Evolutionary conservation across 2,113 vertebrate genomes (phyloP).

Genomic region (Semnornis frantzii): DNA sequence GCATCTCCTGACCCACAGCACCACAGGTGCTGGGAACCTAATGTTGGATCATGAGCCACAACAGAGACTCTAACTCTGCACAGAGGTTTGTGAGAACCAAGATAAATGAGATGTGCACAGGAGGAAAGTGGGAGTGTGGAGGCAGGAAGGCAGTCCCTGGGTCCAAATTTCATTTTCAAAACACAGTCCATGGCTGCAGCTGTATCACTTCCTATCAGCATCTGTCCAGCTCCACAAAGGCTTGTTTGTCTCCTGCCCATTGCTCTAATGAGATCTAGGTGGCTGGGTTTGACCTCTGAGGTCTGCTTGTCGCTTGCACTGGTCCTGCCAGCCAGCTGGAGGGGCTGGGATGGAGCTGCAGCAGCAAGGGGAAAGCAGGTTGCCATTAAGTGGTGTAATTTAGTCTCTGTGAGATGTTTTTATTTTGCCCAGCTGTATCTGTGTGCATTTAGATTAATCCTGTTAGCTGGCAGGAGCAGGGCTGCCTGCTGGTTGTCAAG

Average conservation of each 20-base stretch:
- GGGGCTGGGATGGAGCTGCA: not conserved
- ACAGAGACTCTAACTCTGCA: not conserved
- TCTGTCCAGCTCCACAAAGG: no score
- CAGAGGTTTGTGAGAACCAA: not conserved
- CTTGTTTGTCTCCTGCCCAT: not conserved
- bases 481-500: conserved; percentile 66
- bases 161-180: not conserved
- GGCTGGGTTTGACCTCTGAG: not conserved
- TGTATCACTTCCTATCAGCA: not conserved
- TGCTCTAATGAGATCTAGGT: not conserved
- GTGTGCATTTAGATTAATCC: conserved; percentile 70
- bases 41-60: no score
- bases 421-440: conserved; percentile 67
- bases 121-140: not conserved
- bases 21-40: not conserved
- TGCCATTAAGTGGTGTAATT: conserved; percentile 19
- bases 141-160: not conserved
- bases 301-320: not conserved
- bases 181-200: not conserved
- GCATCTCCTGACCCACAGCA: not conserved
- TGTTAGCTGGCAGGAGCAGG: conserved; percentile 46
- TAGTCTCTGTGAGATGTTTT: conserved; percentile 54
- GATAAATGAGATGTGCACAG: not conserved
- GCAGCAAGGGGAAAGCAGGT: not conserved
- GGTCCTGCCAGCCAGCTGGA: not conserved